Evolutionary conservation across 2,888 invertebrate genomes (phyloP).

Genomic region (Lasioglossum malachurum): DNA sequence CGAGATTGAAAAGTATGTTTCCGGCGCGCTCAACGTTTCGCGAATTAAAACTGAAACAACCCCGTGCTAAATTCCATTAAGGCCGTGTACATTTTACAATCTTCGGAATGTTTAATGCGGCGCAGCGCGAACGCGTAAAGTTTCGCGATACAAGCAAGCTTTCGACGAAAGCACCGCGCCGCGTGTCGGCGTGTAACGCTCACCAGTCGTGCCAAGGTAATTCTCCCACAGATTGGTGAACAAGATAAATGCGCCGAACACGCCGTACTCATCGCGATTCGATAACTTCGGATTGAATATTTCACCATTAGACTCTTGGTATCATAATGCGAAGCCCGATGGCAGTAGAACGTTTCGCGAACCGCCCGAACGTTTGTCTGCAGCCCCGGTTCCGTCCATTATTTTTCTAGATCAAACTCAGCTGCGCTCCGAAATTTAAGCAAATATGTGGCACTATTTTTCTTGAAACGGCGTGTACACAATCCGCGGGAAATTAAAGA

Average conservation of each 20-base stretch:
- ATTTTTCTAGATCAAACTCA: neutral
- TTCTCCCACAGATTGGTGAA: neutral
- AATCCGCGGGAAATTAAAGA: conserved; percentile 25
- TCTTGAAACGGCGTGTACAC: neutral
- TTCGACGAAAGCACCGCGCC: neutral
- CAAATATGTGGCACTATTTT: neutral
- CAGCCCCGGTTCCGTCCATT: neutral
- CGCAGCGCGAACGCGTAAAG: neutral
- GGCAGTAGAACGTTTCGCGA: neutral
- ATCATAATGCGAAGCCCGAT: neutral
- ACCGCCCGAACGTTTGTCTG: neutral
- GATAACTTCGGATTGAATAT: neutral
- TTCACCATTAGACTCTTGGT: neutral
- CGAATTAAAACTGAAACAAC: neutral
- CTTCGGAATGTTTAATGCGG: neutral
- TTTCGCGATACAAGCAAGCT: neutral
- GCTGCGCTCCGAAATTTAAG: neutral
- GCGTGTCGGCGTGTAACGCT: neutral
- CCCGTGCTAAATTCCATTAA: neutral
- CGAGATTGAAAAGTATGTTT: neutral
- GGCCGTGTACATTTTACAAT: neutral
- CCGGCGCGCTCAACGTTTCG: neutral
- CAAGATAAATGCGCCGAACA: neutral
- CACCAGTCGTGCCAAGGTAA: neutral
- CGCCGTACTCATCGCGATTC: neutral